Conservation (phyloP, 2,888 invertebrate species). For the Amblyteles armatorius region DNA sequence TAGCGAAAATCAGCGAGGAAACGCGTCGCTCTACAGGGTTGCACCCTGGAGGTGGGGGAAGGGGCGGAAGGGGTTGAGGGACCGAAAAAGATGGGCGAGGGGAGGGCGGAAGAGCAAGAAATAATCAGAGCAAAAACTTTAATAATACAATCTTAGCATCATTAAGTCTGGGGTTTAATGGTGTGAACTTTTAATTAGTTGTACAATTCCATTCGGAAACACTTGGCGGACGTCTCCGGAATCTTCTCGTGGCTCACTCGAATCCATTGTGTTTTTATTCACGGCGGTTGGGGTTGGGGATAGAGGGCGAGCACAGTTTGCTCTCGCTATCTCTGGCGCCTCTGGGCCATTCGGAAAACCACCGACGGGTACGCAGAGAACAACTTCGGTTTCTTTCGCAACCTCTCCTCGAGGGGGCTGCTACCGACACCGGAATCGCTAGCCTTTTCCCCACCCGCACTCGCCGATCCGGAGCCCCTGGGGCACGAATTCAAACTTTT, state of each 20-base stretch:
- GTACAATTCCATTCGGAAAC: conserved; percentile 83
- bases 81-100: conserved; percentile 38
- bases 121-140: conserved; percentile 74
- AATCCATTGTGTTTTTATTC: conserved; percentile 82
- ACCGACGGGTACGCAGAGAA: conserved; percentile 38
- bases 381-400: conserved; percentile 57
- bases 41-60: too few relatives aligned
- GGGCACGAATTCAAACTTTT: conserved; percentile 32
- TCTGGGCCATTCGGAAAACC: conserved; percentile 61
- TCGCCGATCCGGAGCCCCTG: conserved; percentile 18
- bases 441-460: conserved; percentile 7
- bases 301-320: conserved; percentile 64
- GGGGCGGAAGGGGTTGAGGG: not conserved
- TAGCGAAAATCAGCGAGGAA: not conserved
- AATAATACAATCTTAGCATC: conserved; percentile 83
- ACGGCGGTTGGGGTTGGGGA: conserved; percentile 67
- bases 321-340: conserved; percentile 55
- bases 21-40: not conserved
- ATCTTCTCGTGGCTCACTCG: conserved; percentile 60
- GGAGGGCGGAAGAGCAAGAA: conserved; percentile 64
- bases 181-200: conserved; percentile 84
- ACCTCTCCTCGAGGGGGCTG: conserved; percentile 44
- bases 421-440: conserved; percentile 50
- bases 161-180: conserved; percentile 81
- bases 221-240: conserved; percentile 73